These are phyloP conservation scores for Acanthaster planci DNA, from an alignment of 35 echinoderm and acorn worm species.

Conservation along the genomic window DNA sequence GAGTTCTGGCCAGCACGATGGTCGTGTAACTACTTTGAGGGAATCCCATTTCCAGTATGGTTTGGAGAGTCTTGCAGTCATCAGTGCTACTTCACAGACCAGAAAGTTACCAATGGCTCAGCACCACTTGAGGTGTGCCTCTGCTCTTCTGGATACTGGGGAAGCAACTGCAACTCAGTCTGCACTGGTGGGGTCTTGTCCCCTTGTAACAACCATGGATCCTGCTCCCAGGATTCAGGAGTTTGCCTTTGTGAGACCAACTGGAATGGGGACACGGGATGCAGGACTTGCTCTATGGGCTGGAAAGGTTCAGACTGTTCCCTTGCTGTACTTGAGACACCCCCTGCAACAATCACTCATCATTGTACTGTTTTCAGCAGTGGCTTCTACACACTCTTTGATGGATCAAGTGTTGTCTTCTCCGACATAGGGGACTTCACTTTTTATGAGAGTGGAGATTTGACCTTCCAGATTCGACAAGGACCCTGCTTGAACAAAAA, in stretches of 20 bases:
- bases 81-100: slow-evolving; percentile 58
- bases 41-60: slow-evolving; percentile 71
- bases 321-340: slow-evolving; percentile 26
- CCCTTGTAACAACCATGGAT: slow-evolving; percentile 70
- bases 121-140: slow-evolving; percentile 32
- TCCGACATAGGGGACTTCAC: slow-evolving; percentile 68
- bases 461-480: slow-evolving; percentile 72
- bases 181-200: slow-evolving; percentile 60
- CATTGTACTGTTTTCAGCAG: slow-evolving; percentile 61
- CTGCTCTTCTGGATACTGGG: slow-evolving; percentile 75
- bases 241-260: slow-evolving; percentile 71
- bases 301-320: slow-evolving; percentile 84
- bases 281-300: slow-evolving; percentile 50
- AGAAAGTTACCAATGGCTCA: not conserved
- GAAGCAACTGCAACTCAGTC: slow-evolving; percentile 42
- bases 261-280: slow-evolving; percentile 50
- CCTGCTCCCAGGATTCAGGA: slow-evolving; percentile 46
- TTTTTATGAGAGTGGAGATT: slow-evolving; percentile 37
- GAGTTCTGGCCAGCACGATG: slow-evolving; percentile 48
- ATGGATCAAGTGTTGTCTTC: slow-evolving; percentile 68
- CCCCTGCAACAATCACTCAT: not conserved
- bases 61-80: slow-evolving; percentile 52
- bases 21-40: slow-evolving; percentile 58
- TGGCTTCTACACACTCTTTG: slow-evolving; percentile 80
- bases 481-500: slow-evolving; percentile 60